Conservation (phyloP, 2,888 invertebrate genomes). For the Peribatodes rhomboidaria region DNA sequence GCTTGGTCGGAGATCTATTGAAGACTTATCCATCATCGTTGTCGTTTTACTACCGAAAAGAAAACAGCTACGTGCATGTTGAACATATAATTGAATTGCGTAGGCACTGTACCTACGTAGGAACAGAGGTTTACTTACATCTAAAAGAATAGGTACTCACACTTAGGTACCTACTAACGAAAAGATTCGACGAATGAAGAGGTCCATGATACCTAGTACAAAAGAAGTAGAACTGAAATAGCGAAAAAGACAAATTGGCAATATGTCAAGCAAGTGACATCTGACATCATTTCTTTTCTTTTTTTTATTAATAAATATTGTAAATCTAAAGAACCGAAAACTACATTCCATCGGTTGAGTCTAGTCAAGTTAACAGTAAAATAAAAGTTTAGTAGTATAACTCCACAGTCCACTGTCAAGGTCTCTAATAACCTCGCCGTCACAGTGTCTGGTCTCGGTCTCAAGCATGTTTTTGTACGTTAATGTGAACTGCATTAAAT, state of each 20-base stretch:
- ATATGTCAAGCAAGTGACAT: too few species aligned
- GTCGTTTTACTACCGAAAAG: conserved; percentile 2
- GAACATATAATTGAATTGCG: too few species aligned
- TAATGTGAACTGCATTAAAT: conserved; percentile 13
- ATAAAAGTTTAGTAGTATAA: conserved; percentile 13
- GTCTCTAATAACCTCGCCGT: conserved; percentile 43
- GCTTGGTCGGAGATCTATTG: conserved; percentile 1
- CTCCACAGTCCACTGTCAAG: conserved; percentile 51
- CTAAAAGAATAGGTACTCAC: too few species aligned
- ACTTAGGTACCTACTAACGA: too few species aligned
- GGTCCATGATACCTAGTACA: too few species aligned
- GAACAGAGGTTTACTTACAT: too few species aligned
- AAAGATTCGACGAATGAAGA: too few species aligned
- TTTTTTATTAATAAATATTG: too few species aligned
- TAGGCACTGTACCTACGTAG: too few species aligned
- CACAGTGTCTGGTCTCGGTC: conserved; percentile 52
- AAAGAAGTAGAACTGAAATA: not conserved
- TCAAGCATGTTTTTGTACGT: conserved; percentile 42
- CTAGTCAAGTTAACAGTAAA: conserved; percentile 1
- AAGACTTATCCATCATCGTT: conserved; percentile 7
- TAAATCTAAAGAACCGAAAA: not conserved
- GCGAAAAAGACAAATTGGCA: not conserved
- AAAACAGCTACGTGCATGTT: not conserved
- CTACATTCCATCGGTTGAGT: not conserved
- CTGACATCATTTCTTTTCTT: too few species aligned